Base-by-base conservation (phyloP, 2,113 vertebrate genomes). In the Galeopterus variegatus region DNA sequence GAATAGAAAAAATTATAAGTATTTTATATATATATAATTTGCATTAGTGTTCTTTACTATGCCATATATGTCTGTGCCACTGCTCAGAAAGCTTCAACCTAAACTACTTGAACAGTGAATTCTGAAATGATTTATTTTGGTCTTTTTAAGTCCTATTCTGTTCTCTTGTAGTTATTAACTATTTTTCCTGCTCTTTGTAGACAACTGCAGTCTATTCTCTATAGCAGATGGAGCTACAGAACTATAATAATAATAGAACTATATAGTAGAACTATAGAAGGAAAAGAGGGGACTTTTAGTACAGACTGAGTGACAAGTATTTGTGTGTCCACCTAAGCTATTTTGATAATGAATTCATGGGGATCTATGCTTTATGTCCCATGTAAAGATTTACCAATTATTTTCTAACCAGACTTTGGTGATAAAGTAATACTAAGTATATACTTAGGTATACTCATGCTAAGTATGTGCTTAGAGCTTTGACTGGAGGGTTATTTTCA, bases 391-490 rank as follows among this genome's bases (percentile, higher is more conserved):
- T 80, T 80, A 88, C 56, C 26, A 92, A 2, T 79, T 97, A 45
- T 81, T 90, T 94, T 97, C 82, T 89, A 58, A 93, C 4, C 15
- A 94, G 18, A 21, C 50, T 90, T 93, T 96, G 36, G 67, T 88
- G 62, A 79, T 96, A 82, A 56, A 88, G 52, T 19, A 19, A 81
- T 75, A 50, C n/a, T 86, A 62, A 67, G 17, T 88, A 17, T 33
- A 17, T 93, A 48, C 8, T 82, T 72, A 76, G 15, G 36, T 77
- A 45, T 72, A 26, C 12, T 87, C 19, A 62, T 64, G 8, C 56
- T 79, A 28, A 90, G 28, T 19, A 3, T 92, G 9, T 73, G n/a
- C 24, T 52, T 81, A 83, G 33, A 84, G 26, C 26, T 87, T 90
- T 84, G 54, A 82, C 31, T 87, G 26, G 9, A 93, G 9, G 24